Conservation (phyloP, 2,797 vertebrate genomes). For the Pitangus sulphuratus region DNA sequence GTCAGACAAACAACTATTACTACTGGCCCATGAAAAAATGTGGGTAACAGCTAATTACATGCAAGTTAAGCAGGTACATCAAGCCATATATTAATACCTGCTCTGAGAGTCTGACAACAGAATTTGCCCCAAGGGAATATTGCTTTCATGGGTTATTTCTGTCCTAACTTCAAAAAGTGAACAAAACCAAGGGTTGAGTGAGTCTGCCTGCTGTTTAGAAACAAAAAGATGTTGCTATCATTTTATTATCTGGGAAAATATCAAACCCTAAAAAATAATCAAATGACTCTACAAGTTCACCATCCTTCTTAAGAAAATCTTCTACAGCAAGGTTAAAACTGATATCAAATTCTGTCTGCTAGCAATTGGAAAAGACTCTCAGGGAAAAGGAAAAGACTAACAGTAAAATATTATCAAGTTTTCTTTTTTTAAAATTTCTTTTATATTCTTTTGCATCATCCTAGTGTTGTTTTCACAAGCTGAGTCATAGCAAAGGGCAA, state of each 20-base stretch:
- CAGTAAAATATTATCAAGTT: not conserved
- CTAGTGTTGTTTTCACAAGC: slow-evolving; percentile 24
- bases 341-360: not conserved
- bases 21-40: not conserved
- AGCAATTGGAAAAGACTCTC: not conserved
- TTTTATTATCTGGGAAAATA: not conserved
- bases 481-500: slow-evolving; percentile 26
- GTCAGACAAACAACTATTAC: not conserved
- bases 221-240: not conserved
- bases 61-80: slow-evolving; percentile 10
- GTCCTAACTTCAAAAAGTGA: slow-evolving; percentile 42
- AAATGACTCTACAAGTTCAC: slow-evolving; percentile 35
- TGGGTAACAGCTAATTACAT: not conserved
- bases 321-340: not conserved
- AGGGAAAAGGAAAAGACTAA: not conserved
- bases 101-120: not conserved
- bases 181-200: slow-evolving; percentile 24
- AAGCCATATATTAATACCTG: not conserved
- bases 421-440: not conserved
- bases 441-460: slow-evolving; percentile 8
- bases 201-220: slow-evolving; percentile 8
- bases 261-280: slow-evolving; percentile 27
- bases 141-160: not conserved
- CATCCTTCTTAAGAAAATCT: not conserved
- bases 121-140: not conserved